These are phyloP conservation scores for Tenualosa thibaudeaui DNA, from an alignment of 2,797 vertebrate species.

Conservation along the genomic window DNA sequence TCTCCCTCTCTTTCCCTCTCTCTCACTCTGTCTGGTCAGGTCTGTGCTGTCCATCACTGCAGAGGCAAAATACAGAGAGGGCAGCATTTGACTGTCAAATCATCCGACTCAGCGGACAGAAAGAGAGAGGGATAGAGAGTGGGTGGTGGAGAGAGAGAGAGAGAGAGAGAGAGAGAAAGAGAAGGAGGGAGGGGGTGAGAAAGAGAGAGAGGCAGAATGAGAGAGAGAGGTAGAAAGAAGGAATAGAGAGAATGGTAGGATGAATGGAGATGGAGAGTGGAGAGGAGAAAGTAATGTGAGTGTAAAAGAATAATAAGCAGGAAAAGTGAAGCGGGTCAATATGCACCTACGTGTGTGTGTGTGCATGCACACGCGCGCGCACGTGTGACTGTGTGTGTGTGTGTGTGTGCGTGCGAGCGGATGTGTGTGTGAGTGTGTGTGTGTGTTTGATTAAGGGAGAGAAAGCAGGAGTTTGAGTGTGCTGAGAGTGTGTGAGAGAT, in stretches of 20 bases:
- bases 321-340: not conserved
- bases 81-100: slow-evolving; percentile 66
- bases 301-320: not conserved
- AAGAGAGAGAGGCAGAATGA: not conserved
- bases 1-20: not conserved
- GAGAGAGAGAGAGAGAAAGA: slow-evolving; percentile 3
- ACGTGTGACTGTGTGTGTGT: not conserved
- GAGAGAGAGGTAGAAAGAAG: not conserved
- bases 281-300: not conserved
- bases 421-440: slow-evolving; percentile 35
- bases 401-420: not conserved
- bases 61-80: slow-evolving; percentile 5
- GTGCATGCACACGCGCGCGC: not conserved
- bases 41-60: slow-evolving; percentile 38
- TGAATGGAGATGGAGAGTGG: not conserved
- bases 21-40: slow-evolving; percentile 3
- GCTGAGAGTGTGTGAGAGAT: slow-evolving; percentile 27
- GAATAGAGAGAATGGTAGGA: not conserved
- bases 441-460: not conserved
- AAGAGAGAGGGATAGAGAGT: slow-evolving; percentile 38
- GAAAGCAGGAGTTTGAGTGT: slow-evolving; percentile 43
- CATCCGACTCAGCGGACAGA: slow-evolving; percentile 43
- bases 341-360: slow-evolving; percentile 22
- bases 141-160: slow-evolving; percentile 33
- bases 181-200: slow-evolving; percentile 14